A percentile compares a stretch with the other conserved stretches of the same genome.
Evolutionary conservation across 2,113 vertebrate genomes (phyloP).

Genomic region (Odontophorus gujanensis): DNA sequence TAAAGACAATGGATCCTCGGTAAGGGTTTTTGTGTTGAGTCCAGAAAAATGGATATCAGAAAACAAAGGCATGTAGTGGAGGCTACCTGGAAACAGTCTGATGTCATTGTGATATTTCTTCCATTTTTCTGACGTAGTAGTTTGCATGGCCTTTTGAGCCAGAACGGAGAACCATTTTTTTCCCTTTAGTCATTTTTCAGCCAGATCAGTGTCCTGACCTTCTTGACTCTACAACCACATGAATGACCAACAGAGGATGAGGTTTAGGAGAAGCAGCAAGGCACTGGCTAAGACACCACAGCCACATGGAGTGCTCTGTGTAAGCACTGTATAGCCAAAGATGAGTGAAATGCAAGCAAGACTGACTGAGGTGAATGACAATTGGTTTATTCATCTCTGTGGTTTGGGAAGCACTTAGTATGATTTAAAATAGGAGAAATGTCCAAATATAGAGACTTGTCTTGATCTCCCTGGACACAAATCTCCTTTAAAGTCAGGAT

Average conservation of each 20-base stretch:
- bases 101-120: neutral
- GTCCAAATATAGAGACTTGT: conserved; percentile 32
- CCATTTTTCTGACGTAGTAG: neutral
- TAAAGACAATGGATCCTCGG: neutral
- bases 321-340: neutral
- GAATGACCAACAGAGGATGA: neutral
- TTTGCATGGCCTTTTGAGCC: neutral
- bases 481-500: conserved; percentile 48
- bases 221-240: neutral
- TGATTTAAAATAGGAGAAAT: conserved; percentile 58
- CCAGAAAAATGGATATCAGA: neutral
- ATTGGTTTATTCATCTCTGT: neutral
- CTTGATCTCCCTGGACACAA: conserved; percentile 49
- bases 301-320: neutral
- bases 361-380: neutral
- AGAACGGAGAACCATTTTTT: neutral
- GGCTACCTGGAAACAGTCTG: neutral
- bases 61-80: neutral
- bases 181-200: neutral
- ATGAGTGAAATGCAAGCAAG: neutral
- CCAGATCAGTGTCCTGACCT: neutral
- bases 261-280: neutral
- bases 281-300: neutral
- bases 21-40: neutral
- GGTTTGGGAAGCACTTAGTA: conserved; percentile 19